Percentiles rank a stretch among this genome's conserved stretches.
Conservation (phyloP, 2,888 invertebrate species). For the Proisotoma minuta region DNA sequence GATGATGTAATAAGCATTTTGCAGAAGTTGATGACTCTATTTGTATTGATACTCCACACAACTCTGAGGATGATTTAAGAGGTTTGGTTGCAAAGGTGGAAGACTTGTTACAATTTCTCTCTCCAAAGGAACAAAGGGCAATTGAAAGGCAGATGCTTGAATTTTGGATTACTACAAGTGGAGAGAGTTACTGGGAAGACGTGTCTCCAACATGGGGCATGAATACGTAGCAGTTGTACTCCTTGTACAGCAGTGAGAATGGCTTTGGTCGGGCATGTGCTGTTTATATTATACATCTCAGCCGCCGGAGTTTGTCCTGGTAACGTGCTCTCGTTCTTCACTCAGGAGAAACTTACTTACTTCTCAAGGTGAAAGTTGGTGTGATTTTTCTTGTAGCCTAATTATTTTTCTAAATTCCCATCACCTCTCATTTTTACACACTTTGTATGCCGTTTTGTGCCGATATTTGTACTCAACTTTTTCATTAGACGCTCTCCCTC, state of each 20-base stretch:
- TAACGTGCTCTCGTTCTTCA: slow-evolving; percentile 33
- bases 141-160: background rate
- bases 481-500: background rate
- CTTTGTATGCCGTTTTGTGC: no score
- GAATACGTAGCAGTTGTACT: background rate
- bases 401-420: slow-evolving; percentile 29
- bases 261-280: slow-evolving; percentile 47
- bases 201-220: background rate
- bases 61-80: no score
- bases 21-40: no score
- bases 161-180: background rate
- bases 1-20: no score
- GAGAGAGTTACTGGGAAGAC: background rate
- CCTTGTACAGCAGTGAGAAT: slow-evolving; percentile 18
- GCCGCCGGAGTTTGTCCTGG: slow-evolving; percentile 22
- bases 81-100: background rate
- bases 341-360: slow-evolving; percentile 41
- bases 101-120: no score
- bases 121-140: no score
- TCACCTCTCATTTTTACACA: background rate
- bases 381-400: slow-evolving; percentile 38
- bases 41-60: no score
- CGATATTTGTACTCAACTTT: no score
- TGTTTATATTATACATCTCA: slow-evolving; percentile 44
- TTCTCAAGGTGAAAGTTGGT: slow-evolving; percentile 44